A percentile compares a stretch with the other conserved stretches of the same genome.
These are phyloP conservation scores for Empidonax traillii DNA, from an alignment of 2,113 vertebrate genomes.

Conservation along the genomic window DNA sequence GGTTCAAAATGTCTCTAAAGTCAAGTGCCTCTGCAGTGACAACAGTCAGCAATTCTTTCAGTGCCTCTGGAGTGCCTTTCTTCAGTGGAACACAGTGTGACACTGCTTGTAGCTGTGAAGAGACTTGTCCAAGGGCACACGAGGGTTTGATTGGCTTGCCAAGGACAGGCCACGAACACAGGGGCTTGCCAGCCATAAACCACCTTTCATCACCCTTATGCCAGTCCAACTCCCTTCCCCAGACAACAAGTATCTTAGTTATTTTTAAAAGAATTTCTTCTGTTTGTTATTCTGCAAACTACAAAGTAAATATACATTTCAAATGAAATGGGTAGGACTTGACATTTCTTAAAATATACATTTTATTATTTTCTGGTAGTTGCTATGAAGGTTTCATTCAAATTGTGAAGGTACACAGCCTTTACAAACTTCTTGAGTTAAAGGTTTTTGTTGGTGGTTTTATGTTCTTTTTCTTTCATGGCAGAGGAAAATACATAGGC, in stretches of 20 bases:
- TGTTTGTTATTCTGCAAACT: neutral
- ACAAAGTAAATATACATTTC: conserved; percentile 57
- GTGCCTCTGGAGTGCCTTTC: neutral
- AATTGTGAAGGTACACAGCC: conserved; percentile 70
- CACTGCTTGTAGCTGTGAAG: neutral
- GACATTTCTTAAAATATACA: conserved; percentile 76
- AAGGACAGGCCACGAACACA: neutral
- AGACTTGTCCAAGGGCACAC: neutral
- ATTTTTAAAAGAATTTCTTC: conserved; percentile 38
- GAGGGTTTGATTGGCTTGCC: neutral
- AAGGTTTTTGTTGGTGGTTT: conserved; percentile 36
- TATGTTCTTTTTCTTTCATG: conserved; percentile 52
- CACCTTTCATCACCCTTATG: neutral
- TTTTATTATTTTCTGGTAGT: conserved; percentile 76
- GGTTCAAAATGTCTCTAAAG: neutral
- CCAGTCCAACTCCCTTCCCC: neutral
- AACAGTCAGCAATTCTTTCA: neutral
- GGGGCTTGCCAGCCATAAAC: neutral
- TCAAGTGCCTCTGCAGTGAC: neutral
- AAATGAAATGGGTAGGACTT: conserved; percentile 76
- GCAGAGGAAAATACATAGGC: conserved; percentile 86
- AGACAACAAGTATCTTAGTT: neutral
- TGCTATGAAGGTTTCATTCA: conserved; percentile 72
- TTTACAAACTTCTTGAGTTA: conserved; percentile 80
- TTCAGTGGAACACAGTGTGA: neutral